A percentile compares a stretch with the other conserved stretches of the same genome.
Conservation (phyloP, 2,113 vertebrate species). For the Leucoraja erinaceus region DNA sequence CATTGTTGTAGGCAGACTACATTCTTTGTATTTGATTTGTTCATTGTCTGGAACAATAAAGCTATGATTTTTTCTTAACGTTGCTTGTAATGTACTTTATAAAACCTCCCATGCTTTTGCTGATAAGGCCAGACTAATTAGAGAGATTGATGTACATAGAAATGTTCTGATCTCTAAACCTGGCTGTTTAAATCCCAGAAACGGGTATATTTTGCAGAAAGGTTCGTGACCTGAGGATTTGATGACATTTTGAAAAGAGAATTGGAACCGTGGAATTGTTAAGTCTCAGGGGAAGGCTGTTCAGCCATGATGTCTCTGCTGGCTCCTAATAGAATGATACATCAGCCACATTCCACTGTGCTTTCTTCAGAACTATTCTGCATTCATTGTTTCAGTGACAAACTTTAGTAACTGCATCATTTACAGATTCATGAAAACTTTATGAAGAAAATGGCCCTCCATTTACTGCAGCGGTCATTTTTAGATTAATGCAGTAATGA, state of each 20-base stretch:
- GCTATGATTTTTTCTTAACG: background rate
- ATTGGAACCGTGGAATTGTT: no score
- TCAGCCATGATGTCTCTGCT: no score
- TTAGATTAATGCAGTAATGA: background rate
- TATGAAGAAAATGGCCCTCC: background rate
- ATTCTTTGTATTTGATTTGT: background rate
- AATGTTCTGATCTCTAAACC: background rate
- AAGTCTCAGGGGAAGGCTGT: no score
- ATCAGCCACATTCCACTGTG: no score
- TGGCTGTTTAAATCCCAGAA: background rate
- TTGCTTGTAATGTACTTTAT: background rate
- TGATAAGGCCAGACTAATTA: background rate
- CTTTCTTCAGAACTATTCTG: no score
- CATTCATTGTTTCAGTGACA: background rate
- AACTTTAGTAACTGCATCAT: background rate
- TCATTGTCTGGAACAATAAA: no score
- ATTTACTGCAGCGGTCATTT: background rate
- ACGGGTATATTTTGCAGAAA: background rate
- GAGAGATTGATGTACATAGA: background rate
- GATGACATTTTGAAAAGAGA: background rate
- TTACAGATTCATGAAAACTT: background rate
- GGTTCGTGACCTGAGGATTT: background rate
- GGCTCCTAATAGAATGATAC: no score
- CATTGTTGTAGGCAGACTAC: background rate
- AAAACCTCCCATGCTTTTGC: background rate